Conservation (phyloP, 2,888 invertebrate genomes). For the Clostera curtula region DNA sequence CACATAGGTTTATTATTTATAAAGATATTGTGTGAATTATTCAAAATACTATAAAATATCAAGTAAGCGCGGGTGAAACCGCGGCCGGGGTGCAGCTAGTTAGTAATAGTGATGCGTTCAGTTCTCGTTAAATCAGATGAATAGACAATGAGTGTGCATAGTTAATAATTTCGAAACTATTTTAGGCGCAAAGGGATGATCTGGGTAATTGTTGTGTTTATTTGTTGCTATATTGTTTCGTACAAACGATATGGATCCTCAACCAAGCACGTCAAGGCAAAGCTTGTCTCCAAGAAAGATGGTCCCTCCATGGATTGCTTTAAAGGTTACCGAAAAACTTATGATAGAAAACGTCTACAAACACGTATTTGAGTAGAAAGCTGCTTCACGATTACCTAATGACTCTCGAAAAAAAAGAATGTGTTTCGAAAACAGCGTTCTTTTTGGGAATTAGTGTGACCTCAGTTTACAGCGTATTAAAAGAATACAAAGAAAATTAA, state of each 20-base stretch:
- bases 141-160: too few relatives aligned
- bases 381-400: slow-evolving; percentile 12
- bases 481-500: slow-evolving; percentile 19
- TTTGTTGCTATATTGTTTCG: slow-evolving; percentile 14
- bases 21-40: too few relatives aligned
- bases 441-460: slow-evolving; percentile 17
- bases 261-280: slow-evolving; percentile 16
- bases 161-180: too few relatives aligned
- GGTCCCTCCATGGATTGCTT: slow-evolving; percentile 4
- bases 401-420: slow-evolving; percentile 11
- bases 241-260: slow-evolving; percentile 17
- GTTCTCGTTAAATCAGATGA: too few relatives aligned
- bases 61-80: too few relatives aligned
- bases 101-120: too few relatives aligned
- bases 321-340: slow-evolving; percentile 15
- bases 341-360: slow-evolving; percentile 19
- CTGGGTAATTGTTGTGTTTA: slow-evolving; percentile 12
- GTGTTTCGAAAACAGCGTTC: slow-evolving; percentile 15
- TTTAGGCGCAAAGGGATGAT: too few relatives aligned
- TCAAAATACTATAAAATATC: too few relatives aligned
- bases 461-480: slow-evolving; percentile 15
- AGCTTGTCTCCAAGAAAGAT: slow-evolving; percentile 16
- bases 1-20: too few relatives aligned
- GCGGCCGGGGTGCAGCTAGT: too few relatives aligned
- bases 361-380: slow-evolving; percentile 19